Evolutionary conservation across 1,140 invertebrate genomes (phyloP), one percentile per base, ranked within the genome.

Genomic region (Venturia canescens): DNA sequence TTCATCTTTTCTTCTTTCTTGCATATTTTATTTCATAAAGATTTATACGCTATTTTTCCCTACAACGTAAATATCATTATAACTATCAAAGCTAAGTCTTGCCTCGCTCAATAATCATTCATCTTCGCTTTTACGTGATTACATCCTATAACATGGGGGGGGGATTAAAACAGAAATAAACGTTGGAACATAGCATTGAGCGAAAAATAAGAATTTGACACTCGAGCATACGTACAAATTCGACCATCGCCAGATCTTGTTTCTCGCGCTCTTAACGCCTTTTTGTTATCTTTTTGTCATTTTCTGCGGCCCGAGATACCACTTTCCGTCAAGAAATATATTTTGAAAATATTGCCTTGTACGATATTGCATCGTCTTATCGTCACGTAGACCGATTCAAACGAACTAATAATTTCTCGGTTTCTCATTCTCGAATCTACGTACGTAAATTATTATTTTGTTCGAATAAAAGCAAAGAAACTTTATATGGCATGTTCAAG

Each of bases 41-140:
- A 75, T 80, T 72, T 82, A 79, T 84, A 87, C 82, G 26, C 79
- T 87, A 83, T 82, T 81, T 44, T 53, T 26, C 31, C 79, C 83
- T 88, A 88, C 63, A 81, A 86, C 86, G 67, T 87, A 85, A 88
- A 87, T 80, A 82, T 72, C 85, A 80, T 84, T 80, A 79, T 21
- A 76, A 79, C 81, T 76, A 76, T 76, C 23, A 85, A 80, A 79
- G 77, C 79, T n/a, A 72, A 84, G 82, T 70, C 82, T 85, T 80
- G 44, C 79, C 83, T 80, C 83, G 81, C 80, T 85, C 82, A 80
- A 79, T 66, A 70, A 34, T 80, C 80, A 53, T 71, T 53, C 34
- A 66, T 50, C 48, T 66, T 44, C 38, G 6, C 50, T 53, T 21
- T 53, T 9, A n/a, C n/a, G 50, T 53, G 1, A 21, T 53, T 21